Evolutionary conservation across 92 coral and sea anemone species (phyloP), one percentile per base, ranked within the genome.

Genomic region (Bergia sp.): DNA sequence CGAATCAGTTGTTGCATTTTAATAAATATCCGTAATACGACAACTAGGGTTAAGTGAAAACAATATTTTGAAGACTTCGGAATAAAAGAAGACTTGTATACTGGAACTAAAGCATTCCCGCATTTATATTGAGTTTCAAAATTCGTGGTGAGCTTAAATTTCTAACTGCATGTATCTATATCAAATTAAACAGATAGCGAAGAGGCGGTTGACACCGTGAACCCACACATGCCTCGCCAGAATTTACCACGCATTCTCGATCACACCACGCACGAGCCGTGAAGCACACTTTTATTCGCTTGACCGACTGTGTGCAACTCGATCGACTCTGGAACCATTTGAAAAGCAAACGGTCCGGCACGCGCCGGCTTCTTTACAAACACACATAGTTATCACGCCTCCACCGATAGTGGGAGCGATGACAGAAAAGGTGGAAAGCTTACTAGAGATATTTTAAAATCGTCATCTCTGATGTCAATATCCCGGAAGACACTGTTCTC

Each of bases 371-470:
- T 71, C 78, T 65, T 84, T 43, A 71, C 67, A 77, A 84, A 47
- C 44, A 64, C 44, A 69, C n/a, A 42, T 44, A 43, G 29, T 84
- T 47, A 45, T 83, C 87, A 78, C 87, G 79, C 87, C 79, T 84
- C 66, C 39, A 84, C 74, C 65, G 43, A 21, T 13, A 8, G n/a
- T 37, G 71, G 29, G 77, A 47, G 77, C 15, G 45, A 84, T 23
- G 78, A 84, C 58, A 47, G 45, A 69, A 41, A 44, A 66, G 41
- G 15, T 11, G 47, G 10, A 76, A 40, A 76, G 11, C 79, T 40
- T 39, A 74, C 47, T 39, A 74, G 41, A 74, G 41, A 8, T 15
- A n/a, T 21, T 42, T 6, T 29, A 29, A 36, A 40, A 41, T 4
- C 45, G 21, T 16, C 49, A 76, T 44, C 29, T 76, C 21, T 6